Base-by-base conservation (phyloP, 2,113 vertebrate species). In the Elephas maximus region DNA sequence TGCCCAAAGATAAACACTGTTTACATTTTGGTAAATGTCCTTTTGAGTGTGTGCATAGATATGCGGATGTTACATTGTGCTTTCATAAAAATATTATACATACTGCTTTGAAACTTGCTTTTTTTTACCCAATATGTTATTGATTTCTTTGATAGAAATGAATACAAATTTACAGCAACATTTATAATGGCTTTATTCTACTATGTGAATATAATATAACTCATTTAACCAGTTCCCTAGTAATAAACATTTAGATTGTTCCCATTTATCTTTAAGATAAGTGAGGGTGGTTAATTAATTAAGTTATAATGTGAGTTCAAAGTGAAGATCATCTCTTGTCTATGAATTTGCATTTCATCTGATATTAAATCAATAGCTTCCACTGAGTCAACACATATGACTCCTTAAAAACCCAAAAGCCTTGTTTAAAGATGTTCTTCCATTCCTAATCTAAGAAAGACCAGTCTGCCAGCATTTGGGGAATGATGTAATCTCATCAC, bases 211-310 rank as follows among this genome's bases (percentile, higher is more conserved):
- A 60, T 23, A 44, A 17, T 60, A 62, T 57, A 92, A 78, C 14
- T 71, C 48, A 95, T 74, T 71, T 81, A 94, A 91, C n/a, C 41
- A 62, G 48, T 10, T 95, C 18, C 26, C n/a, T 93, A 76, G 48
- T 23, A 60, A 96, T 41, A 92, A 94, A 95, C 21, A 95, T 37
- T 94, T 85, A 94, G 82, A 77, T 14, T 90, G 28, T 73, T 95
- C 48, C n/a, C 51, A 92, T 83, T 90, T 78, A 87, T 21, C 37
- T 95, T 83, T 81, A 91, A 90, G 44, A 8, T 83, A 91, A 84
- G 20, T 78, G 23, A 94, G 17, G 17, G 63, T 77, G 2, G 48
- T 77, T 96, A 93, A 89, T 79, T 80, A 81, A 80, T 88, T 87
- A 95, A 71, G 37, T 18, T 44, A 79, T 80, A 94, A 92, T 90